Percentiles rank a stretch among this genome's conserved stretches.
Evolutionary conservation across 2,797 vertebrate genomes (phyloP).

Genomic region (Clarias laeviceps): DNA sequence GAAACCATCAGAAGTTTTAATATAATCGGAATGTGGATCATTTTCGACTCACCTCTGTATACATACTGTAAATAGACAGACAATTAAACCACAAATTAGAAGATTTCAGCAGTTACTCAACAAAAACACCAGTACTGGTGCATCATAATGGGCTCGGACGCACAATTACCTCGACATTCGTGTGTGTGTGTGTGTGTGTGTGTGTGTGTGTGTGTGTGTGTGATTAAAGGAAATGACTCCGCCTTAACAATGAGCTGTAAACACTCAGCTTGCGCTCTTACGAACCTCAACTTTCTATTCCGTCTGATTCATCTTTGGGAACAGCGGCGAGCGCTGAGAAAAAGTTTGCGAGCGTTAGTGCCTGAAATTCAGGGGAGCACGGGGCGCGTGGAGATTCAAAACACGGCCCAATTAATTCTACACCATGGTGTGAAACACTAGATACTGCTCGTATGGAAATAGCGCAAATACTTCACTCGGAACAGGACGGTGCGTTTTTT

Average conservation of each 20-base stretch:
- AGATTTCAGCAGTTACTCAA: constrained; percentile 50
- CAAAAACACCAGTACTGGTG: constrained; percentile 48
- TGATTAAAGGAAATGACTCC: constrained; percentile 39
- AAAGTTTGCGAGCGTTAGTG: not conserved
- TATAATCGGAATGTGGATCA: too few relatives aligned
- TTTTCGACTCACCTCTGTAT: too few relatives aligned
- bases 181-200: too few relatives aligned
- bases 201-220: too few relatives aligned
- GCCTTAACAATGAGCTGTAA: constrained; percentile 44
- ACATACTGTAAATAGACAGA: too few relatives aligned
- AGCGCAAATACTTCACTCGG: constrained; percentile 2
- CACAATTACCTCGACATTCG: constrained; percentile 56
- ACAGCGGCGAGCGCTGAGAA: not conserved
- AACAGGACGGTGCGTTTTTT: constrained; percentile 6
- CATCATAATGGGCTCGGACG: constrained; percentile 45
- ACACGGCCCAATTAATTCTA: constrained; percentile 55
- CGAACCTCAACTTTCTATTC: not conserved
- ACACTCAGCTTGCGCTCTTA: constrained; percentile 48
- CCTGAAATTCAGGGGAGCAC: constrained; percentile 6
- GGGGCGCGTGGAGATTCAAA: constrained; percentile 37
- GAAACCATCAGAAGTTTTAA: not conserved
- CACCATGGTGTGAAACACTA: constrained; percentile 24
- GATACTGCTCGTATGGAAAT: not conserved
- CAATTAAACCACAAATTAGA: constrained; percentile 60
- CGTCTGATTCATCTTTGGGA: not conserved